A percentile compares a stretch with the other conserved stretches of the same genome.
These are phyloP conservation scores for Diuraphis noxia DNA, from an alignment of 1,140 invertebrate genomes.

Conservation along the genomic window DNA sequence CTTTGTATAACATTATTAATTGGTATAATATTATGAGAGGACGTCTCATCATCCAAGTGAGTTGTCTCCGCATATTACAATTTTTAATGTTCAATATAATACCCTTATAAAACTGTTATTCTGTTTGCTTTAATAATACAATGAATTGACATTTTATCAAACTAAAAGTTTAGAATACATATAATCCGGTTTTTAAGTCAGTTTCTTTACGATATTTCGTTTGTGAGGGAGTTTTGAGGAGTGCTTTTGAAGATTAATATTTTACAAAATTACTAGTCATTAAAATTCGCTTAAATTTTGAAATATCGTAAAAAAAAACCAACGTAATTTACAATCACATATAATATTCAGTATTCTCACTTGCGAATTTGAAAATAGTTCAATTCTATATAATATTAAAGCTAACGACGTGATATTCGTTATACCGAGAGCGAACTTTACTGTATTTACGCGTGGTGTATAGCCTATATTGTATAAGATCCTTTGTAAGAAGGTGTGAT, in stretches of 20 bases:
- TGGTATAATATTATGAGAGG: too few species aligned
- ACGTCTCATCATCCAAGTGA: too few species aligned
- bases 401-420: background rate
- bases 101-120: background rate
- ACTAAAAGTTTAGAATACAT: too few species aligned
- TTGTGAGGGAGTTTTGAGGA: too few species aligned
- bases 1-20: too few species aligned
- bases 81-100: background rate
- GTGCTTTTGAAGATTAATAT: background rate
- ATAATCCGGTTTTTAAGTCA: background rate
- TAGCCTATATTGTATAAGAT: background rate
- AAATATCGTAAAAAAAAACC: too few species aligned
- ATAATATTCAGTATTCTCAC: background rate
- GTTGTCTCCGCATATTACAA: background rate
- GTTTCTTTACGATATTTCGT: background rate
- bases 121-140: too few species aligned
- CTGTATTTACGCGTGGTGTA: background rate
- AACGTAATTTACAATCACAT: too few species aligned
- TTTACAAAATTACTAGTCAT: background rate
- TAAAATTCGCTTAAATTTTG: background rate
- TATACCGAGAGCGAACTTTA: background rate
- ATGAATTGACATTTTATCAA: background rate
- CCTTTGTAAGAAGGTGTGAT: background rate
- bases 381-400: background rate
- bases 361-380: background rate